Evolutionary conservation across 2,797 vertebrate species (phyloP), one percentile per base, ranked within the genome.

Genomic region (Arctocebus calabarensis): DNA sequence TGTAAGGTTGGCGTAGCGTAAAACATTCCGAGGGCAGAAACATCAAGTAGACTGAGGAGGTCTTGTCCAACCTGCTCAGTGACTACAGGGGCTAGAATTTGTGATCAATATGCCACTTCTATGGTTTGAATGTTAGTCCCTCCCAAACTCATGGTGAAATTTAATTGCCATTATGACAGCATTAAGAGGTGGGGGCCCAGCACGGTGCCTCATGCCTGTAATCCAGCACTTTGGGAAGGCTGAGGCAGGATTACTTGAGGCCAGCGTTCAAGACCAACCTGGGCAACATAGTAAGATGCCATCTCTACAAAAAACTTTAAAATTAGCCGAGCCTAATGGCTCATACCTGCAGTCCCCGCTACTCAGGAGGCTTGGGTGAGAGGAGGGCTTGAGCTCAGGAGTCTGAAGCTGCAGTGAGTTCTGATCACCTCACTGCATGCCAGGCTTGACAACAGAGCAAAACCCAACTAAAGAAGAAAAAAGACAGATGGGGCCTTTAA

Each of bases 1-100:
- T 0, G 0, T 22, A 20, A 10, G 20, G 9, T n/a, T 3, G 10
- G 5, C 34, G n/a, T 4, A 20, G 57, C 34, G 12, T 0, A 7
- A 88, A n/a, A 71, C n/a, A 37, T 7, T 62, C 52, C 57, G 29
- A 40, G 59, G n/a, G 14, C 16, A 83, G 70, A 93, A 92, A 27
- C 13, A 40, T 7, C 78, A 45, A 45, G 68, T 13, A 57, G 40
- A 52, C 37, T 43, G 48, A 48, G 52, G 55, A 59, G 7, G 29
- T 59, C 19, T 68, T 61, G 23, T 59, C n/a, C 57, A 37, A 71
- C 34, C 43, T 13, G 5, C 32, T 64, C 70, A 79, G 10, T 75
- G 37, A 19, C 68, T 32, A 23, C 29, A 34, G 59, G 5, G 19
- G 8, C 6, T 13, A 27, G 29, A n/a, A 29, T 32, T 73, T 40